Percentiles rank a stretch among this genome's conserved stretches.
Conservation (phyloP, 2,888 invertebrate genomes). For the Erebia ligea region DNA sequence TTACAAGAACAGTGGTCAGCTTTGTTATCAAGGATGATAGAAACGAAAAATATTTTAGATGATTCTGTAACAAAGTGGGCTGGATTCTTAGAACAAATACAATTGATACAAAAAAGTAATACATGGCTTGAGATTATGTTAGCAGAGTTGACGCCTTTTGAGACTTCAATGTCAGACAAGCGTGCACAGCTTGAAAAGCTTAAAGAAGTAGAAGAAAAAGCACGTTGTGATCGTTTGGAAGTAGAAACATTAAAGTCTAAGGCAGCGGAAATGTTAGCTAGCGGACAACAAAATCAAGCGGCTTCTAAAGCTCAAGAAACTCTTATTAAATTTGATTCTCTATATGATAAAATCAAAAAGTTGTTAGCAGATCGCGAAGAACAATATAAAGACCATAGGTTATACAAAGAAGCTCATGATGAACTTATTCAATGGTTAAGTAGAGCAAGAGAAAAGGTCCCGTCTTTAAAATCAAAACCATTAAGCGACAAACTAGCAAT, state of each 20-base stretch:
- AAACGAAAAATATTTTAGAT: conserved; percentile 93
- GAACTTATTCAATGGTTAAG: conserved; percentile 95
- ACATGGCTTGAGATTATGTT: conserved; percentile 89
- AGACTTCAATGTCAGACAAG: conserved; percentile 93
- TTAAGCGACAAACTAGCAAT: conserved; percentile 94
- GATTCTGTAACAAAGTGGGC: conserved; percentile 96
- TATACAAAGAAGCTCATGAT: conserved; percentile 96
- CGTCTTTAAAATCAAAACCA: conserved; percentile 92
- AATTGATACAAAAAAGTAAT: conserved; percentile 91
- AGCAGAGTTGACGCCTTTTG: conserved; percentile 88
- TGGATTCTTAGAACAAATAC: conserved; percentile 94
- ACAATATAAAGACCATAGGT: conserved; percentile 93
- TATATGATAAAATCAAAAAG: conserved; percentile 90
- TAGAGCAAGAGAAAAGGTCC: conserved; percentile 94
- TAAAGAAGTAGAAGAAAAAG: conserved; percentile 93
- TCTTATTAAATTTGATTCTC: conserved; percentile 90
- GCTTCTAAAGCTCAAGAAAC: conserved; percentile 93
- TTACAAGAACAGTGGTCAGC: conserved; percentile 96
- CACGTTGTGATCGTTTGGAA: conserved; percentile 94
- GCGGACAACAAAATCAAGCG: conserved; percentile 92
- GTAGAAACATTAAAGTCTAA: conserved; percentile 93
- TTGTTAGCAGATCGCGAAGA: conserved; percentile 91
- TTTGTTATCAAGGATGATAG: conserved; percentile 93
- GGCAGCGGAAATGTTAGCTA: conserved; percentile 92
- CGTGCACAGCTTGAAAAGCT: conserved; percentile 92